Conservation (phyloP, 2,888 invertebrate genomes). For the Lepidonotus clava region DNA sequence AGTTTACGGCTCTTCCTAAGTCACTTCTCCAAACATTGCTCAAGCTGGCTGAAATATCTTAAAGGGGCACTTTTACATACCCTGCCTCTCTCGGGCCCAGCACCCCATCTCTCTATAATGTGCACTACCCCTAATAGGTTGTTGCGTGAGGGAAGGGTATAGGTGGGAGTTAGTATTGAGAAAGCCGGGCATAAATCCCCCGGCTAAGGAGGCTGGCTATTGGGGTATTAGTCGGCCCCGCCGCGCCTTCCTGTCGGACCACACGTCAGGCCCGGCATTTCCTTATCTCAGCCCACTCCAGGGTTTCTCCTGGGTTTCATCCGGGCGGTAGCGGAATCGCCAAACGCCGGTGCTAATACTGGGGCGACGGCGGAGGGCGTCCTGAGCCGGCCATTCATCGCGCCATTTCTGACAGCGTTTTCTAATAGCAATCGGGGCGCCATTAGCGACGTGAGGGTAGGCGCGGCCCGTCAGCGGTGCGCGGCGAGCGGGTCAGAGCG, state of each 20-base stretch:
- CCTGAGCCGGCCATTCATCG: slow-evolving; percentile 3
- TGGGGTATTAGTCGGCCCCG: background rate
- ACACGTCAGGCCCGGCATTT: background rate
- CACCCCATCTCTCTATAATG: too few relatives aligned
- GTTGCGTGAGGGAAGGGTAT: too few relatives aligned
- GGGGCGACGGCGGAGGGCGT: too few relatives aligned
- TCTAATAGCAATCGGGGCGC: background rate
- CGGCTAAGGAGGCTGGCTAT: background rate
- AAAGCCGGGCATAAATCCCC: slow-evolving; percentile 1
- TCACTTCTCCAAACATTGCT: too few relatives aligned
- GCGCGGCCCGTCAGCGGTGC: background rate
- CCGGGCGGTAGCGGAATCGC: background rate
- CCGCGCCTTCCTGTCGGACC: slow-evolving; percentile 33
- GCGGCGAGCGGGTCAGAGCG: background rate
- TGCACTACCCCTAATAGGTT: too few relatives aligned
- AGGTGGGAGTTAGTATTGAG: background rate
- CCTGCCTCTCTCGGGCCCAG: too few relatives aligned
- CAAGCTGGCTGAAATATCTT: too few relatives aligned
- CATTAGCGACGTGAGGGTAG: background rate
- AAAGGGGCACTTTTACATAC: too few relatives aligned
- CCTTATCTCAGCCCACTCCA: background rate
- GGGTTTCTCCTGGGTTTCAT: background rate
- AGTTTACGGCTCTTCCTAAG: too few relatives aligned
- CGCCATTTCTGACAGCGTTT: background rate
- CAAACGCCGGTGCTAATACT: too few relatives aligned